phyloP scores from a whole-genome alignment of 2,113 vertebrate genomes.

The Procapra przewalskii region DNA sequence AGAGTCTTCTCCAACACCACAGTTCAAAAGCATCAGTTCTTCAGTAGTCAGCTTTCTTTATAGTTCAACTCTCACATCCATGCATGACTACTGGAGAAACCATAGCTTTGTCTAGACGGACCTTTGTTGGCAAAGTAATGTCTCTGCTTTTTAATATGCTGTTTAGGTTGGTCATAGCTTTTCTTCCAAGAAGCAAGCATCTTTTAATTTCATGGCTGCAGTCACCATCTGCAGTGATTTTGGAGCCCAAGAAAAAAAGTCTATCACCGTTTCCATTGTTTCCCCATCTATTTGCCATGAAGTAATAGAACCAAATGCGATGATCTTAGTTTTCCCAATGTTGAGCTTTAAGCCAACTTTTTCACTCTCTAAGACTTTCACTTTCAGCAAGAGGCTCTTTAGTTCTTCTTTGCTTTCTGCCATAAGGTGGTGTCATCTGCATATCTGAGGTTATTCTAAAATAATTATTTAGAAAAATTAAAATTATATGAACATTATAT shows the following conservation, averaged over 20 bases:
- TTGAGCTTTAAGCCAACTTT: not conserved
- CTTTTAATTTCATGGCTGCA: not conserved
- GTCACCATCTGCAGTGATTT: not conserved
- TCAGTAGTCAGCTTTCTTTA: rapidly evolving
- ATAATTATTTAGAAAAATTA: not conserved
- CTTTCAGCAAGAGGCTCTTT: not conserved
- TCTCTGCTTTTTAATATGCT: not conserved
- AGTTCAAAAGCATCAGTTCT: not conserved
- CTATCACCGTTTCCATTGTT: not conserved
- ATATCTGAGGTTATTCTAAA: not conserved
- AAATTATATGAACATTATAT: not conserved
- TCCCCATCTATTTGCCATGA: not conserved
- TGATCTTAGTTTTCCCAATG: not conserved
- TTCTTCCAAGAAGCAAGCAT: not conserved
- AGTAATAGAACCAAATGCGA: not conserved
- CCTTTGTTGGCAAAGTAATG: not conserved
- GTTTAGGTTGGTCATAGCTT: not conserved
- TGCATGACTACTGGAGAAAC: not conserved
- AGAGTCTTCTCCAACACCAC: not conserved
- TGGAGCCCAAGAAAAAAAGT: not conserved
- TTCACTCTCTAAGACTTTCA: not conserved
- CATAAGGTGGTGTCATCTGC: not conserved
- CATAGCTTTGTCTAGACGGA: rapidly evolving
- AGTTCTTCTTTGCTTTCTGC: not conserved
- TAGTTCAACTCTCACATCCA: not conserved